Conservation (phyloP, 2,888 invertebrate species). For the Aleiodes leptofemur region DNA sequence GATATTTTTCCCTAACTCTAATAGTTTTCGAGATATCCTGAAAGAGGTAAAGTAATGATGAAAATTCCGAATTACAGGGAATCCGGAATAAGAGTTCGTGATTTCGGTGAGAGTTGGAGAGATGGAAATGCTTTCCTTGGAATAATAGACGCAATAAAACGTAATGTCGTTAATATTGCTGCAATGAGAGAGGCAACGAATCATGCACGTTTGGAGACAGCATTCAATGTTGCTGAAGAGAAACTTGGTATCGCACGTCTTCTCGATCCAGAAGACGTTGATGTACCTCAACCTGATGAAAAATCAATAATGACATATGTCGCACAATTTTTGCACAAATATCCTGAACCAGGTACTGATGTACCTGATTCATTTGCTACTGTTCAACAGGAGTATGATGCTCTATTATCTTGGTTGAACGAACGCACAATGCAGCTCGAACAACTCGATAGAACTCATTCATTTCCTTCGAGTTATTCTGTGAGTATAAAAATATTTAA, state of each 20-base stretch:
- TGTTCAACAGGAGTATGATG: slow-evolving; percentile 88
- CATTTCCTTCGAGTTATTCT: slow-evolving; percentile 85
- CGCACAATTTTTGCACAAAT: slow-evolving; percentile 97
- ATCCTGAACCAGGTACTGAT: slow-evolving; percentile 89
- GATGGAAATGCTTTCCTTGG: slow-evolving; percentile 97
- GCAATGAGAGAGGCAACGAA: slow-evolving; percentile 88
- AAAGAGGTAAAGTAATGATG: too few relatives aligned
- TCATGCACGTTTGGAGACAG: slow-evolving; percentile 90
- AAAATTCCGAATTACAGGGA: slow-evolving; percentile 79
- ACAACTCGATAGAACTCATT: slow-evolving; percentile 85
- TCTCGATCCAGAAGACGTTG: slow-evolving; percentile 96
- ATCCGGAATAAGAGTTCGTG: slow-evolving; percentile 90
- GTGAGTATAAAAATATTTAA: slow-evolving; percentile 66
- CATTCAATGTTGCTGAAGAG: slow-evolving; percentile 93
- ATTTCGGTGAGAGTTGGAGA: slow-evolving; percentile 97
- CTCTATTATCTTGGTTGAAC: slow-evolving; percentile 88
- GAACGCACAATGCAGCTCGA: slow-evolving; percentile 87
- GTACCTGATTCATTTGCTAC: slow-evolving; percentile 85
- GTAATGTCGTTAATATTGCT: slow-evolving; percentile 92
- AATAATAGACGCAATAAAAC: slow-evolving; percentile 95
- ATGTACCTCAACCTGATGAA: slow-evolving; percentile 96
- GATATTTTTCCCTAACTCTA: too few relatives aligned
- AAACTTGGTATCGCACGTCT: slow-evolving; percentile 94
- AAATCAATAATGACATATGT: slow-evolving; percentile 99
- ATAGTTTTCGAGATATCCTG: too few relatives aligned